These are phyloP conservation scores for Linhomoeus sp. DNA, from an alignment of 2,888 invertebrate genomes.

Conservation along the genomic window DNA sequence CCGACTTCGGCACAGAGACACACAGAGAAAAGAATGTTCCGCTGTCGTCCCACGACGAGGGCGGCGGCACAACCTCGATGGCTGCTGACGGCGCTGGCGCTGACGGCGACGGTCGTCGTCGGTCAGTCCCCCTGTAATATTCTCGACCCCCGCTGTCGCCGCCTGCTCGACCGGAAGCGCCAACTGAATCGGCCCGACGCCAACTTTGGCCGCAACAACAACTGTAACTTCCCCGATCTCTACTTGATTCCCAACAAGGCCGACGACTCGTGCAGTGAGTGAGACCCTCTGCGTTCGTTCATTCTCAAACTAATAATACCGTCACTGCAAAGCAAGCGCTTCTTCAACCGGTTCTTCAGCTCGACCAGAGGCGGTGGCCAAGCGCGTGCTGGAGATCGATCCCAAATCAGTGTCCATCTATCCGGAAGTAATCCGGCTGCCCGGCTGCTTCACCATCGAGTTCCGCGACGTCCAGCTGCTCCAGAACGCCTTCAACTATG, in stretches of 20 bases:
- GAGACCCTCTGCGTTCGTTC: no score
- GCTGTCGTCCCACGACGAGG: no score
- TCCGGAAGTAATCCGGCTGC: slow-evolving; percentile 15
- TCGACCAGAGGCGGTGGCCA: slow-evolving; percentile 14
- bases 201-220: neutral
- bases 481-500: no score
- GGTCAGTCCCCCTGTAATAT: neutral
- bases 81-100: no score
- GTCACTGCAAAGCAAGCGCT: no score
- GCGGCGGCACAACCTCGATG: no score
- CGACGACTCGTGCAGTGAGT: slow-evolving; percentile 24
- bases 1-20: no score
- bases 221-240: neutral
- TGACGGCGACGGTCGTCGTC: neutral
- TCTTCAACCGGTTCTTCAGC: no score
- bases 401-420: slow-evolving; percentile 19
- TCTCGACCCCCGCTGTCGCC: neutral
- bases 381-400: slow-evolving; percentile 19
- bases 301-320: no score
- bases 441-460: slow-evolving; percentile 26
- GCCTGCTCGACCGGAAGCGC: no score
- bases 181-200: no score
- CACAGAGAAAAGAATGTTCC: no score
- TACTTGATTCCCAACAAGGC: slow-evolving; percentile 20
- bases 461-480: slow-evolving; percentile 9